A percentile compares a stretch with the other conserved stretches of the same genome.
Conservation (phyloP, 2,113 vertebrate genomes). For the Rhipidura dahli region DNA sequence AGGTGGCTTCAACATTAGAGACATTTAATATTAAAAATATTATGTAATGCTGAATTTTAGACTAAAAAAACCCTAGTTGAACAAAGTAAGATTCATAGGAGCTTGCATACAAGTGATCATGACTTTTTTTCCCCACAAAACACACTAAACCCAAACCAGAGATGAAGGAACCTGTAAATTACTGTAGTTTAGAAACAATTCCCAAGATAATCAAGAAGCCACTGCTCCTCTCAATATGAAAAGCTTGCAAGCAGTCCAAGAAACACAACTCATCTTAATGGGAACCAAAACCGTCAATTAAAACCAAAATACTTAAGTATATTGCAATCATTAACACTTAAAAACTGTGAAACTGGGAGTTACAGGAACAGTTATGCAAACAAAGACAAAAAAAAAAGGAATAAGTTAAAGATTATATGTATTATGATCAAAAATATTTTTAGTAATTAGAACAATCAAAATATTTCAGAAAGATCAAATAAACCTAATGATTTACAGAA, state of each 20-base stretch:
- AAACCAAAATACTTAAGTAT: neutral
- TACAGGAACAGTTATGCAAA: neutral
- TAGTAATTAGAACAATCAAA: neutral
- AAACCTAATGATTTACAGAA: neutral
- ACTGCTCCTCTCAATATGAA: neutral
- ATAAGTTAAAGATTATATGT: neutral
- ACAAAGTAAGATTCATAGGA: neutral
- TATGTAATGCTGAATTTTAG: neutral
- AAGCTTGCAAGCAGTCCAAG: neutral
- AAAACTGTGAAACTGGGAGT: neutral
- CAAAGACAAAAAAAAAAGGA: neutral
- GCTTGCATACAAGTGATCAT: neutral
- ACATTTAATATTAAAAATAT: neutral
- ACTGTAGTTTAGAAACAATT: neutral
- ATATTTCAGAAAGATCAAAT: neutral
- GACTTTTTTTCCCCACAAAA: neutral
- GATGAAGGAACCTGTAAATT: neutral
- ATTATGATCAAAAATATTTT: neutral
- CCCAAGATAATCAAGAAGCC: neutral
- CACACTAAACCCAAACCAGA: neutral
- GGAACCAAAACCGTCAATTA: neutral
- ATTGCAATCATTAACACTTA: neutral
- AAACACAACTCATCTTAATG: neutral
- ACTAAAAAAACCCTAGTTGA: neutral
- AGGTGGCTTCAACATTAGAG: neutral